Percentiles rank a stretch among this genome's conserved stretches.
phyloP scores from a whole-genome alignment of 30 jellyfish, hydroid and myxozoan genomes.

The Hydractinia echinata region DNA sequence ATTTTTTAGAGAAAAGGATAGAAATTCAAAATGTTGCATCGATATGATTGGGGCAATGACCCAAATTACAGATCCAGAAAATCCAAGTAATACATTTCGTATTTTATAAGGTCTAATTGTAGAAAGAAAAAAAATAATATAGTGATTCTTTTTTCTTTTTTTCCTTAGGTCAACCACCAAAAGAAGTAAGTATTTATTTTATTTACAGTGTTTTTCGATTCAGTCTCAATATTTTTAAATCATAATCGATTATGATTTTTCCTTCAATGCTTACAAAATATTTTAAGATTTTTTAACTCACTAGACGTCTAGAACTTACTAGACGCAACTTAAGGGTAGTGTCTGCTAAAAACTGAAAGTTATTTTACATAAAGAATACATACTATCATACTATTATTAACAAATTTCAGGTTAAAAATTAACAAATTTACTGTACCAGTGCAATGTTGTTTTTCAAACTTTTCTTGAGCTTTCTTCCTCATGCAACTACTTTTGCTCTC shows the following conservation, averaged over 20 bases:
- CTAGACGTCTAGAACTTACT: too few relatives aligned
- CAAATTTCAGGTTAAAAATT: too few relatives aligned
- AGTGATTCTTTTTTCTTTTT: neutral
- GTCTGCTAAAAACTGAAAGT: too few relatives aligned
- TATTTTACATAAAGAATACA: too few relatives aligned
- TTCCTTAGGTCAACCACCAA: slow-evolving; percentile 88
- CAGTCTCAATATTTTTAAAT: slow-evolving; percentile 49
- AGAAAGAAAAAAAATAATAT: neutral
- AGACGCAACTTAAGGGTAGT: too few relatives aligned
- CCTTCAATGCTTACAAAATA: too few relatives aligned
- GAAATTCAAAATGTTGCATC: slow-evolving; percentile 62
- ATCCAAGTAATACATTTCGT: slow-evolving; percentile 45
- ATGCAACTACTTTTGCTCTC: too few relatives aligned
- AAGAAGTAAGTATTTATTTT: slow-evolving; percentile 54
- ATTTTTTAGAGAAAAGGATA: slow-evolving; percentile 77
- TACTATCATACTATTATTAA: too few relatives aligned
- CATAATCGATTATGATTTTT: neutral
- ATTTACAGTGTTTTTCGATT: slow-evolving; percentile 35
- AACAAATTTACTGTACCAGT: too few relatives aligned
- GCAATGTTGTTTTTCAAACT: too few relatives aligned
- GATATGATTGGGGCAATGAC: slow-evolving; percentile 85
- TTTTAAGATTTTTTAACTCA: neutral
- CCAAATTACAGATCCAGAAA: slow-evolving; percentile 72
- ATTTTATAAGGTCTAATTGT: neutral
- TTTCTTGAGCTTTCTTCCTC: too few relatives aligned